phyloP scores from a whole-genome alignment of 2,113 vertebrate species.

The Ictalurus furcatus region DNA sequence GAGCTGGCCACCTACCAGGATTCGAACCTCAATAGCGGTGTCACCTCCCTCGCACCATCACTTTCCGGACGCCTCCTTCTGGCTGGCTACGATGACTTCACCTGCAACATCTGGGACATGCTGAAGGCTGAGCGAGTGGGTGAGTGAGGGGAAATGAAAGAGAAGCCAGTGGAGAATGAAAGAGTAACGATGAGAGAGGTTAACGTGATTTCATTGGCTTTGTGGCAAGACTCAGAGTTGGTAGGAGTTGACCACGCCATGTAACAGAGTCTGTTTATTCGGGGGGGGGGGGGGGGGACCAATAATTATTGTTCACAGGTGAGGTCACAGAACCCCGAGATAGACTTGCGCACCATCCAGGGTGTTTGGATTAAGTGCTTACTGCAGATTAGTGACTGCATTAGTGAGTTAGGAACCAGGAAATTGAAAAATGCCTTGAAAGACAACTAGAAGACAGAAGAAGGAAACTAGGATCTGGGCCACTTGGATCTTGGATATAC shows the following conservation, averaged over 20 bases:
- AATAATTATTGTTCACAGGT: background rate
- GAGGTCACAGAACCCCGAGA: background rate
- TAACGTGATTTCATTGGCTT: background rate
- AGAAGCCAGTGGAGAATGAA: background rate
- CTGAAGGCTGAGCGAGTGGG: conserved; percentile 84
- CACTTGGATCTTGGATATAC: background rate
- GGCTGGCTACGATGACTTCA: conserved; percentile 95
- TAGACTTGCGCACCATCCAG: background rate
- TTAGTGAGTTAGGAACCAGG: no score
- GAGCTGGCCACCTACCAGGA: conserved; percentile 90
- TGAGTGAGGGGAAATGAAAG: conserved; percentile 62
- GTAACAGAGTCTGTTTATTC: background rate
- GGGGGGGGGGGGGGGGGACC: no score
- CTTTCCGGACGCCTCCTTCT: conserved; percentile 88
- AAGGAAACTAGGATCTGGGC: background rate
- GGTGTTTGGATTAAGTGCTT: no score
- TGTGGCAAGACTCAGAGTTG: background rate
- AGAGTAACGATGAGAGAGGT: no score
- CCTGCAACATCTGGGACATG: conserved; percentile 96
- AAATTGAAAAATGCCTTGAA: background rate
- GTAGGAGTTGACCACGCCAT: background rate
- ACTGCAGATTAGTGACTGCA: background rate
- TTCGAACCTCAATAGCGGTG: conserved; percentile 90
- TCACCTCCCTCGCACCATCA: conserved; percentile 92
- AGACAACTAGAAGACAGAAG: background rate